Base-by-base conservation (phyloP, 2,888 invertebrate species). In the Pharmacophagus antenor region DNA sequence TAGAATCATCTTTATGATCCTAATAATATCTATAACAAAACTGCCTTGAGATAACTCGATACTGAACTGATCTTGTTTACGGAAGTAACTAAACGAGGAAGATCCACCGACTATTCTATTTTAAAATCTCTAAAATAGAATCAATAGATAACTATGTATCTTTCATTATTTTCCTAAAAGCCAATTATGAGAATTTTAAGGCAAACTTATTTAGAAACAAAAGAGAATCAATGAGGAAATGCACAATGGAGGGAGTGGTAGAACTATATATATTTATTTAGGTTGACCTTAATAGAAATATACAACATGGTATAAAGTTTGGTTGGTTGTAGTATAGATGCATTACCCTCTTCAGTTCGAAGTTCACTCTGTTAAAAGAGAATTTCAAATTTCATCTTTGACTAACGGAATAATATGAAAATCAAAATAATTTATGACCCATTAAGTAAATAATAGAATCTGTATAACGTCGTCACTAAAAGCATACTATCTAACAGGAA, bases 21-120 rank as follows among this genome's bases (percentile, higher is more conserved):
- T 54, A 61, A 54, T 62, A 51, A 49, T 61, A 42, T 51, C 55
- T 41, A 47, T 49, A 31, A 54, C 49, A 61, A 62, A 60, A 46
- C 56, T 48, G 58, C 61, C 62, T 23, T 47, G 62, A 65, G 65
- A 66, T 63, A 65, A 65, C 47, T 51, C 25, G 42, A 51, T 52
- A n/a, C 31, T 46, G 57, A 46, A 56, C 47, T 54, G 41, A 56
- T 62, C 56, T 59, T 67, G 69, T 71, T 75, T 70, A 71, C 74
- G 74, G 76, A 74, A 76, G 62, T 53, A 18, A 51, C 31, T 48
- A 31, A 31, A 56, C 37, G 59, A 67, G 70, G 72, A 74, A 75
- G 73, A 70, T 68, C 72, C 69, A 70, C 54, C 31, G 15, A 23
- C 44, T 50, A 47, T 48, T 54, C 44, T 60, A 60, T 60, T 50